Base-by-base conservation (phyloP, 2,113 vertebrate genomes). In the Cricetomys ansorgei region DNA sequence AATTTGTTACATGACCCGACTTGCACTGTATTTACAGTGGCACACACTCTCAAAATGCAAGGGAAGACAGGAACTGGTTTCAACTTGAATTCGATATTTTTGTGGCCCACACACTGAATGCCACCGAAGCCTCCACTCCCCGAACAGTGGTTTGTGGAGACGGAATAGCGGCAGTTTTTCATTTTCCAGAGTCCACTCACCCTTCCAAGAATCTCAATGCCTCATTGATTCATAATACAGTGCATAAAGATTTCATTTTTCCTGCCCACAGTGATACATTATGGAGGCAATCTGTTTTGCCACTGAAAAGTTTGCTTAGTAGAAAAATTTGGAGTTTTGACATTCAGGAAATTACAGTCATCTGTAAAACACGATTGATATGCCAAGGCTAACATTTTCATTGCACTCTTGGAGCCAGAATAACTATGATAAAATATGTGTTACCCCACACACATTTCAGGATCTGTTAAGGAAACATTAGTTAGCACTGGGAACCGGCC, bases 191-290 rank as follows among this genome's bases (percentile, higher is more conserved):
- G 97, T 98, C 98, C 98, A 98, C 97, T 98, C 98, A 98, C 97
- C 98, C 98, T 98, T 99, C 98, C 98, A 98, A 97, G 98, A 98
- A 98, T 98, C 98, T 98, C 98, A 98, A 98, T 98, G 98, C 98
- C 98, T 99, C 98, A 99, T 98, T 99, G 98, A 98, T 98, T 99
- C 98, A 98, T 99, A 99, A 99, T 98, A 98, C 97, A 99, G 97
- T 98, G 98, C 98, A 99, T 98, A 98, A 98, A 99, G 98, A 98
- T 99, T 99, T 99, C 98, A 98, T 98, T 98, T 98, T 98, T 97
- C 98, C 97, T 97, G 97, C 97, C 98, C 98, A 98, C 97, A 98
- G 98, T 98, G 98, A 99, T 98, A 98, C 98, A 98, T 98, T 98
- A 98, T 97, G 97, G 97, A 98, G 98, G 98, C 98, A 98, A 99